Conservation (phyloP, 2,113 vertebrate genomes). For the Anhinga rufa region DNA sequence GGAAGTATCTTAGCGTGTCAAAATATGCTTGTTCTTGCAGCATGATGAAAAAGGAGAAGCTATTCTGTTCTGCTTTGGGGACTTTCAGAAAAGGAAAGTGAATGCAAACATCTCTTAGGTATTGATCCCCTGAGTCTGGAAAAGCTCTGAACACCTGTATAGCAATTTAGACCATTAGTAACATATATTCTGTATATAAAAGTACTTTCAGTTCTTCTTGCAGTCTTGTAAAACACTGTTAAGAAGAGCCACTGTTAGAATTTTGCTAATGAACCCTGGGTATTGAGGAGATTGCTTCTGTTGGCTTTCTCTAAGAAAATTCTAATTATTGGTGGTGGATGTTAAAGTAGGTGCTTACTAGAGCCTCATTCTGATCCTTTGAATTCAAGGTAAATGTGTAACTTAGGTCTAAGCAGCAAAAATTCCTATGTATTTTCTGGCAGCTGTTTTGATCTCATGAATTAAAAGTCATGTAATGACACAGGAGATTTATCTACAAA, state of each 20-base stretch:
- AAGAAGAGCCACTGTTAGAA: neutral
- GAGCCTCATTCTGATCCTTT: neutral
- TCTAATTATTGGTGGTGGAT: neutral
- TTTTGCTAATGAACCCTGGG: neutral
- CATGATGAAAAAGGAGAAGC: conserved; percentile 7
- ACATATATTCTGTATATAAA: neutral
- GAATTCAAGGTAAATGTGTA: neutral
- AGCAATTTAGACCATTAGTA: neutral
- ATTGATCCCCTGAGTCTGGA: neutral
- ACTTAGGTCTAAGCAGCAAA: neutral
- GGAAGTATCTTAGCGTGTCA: neutral
- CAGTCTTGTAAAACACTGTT: neutral
- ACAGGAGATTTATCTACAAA: neutral
- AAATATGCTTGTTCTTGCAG: conserved; percentile 3
- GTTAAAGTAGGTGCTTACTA: neutral
- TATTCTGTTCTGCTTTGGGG: neutral
- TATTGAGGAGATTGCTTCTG: neutral
- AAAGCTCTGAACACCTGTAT: neutral
- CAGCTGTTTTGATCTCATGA: neutral
- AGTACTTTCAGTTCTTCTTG: neutral
- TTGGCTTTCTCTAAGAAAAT: neutral
- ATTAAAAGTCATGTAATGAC: neutral
- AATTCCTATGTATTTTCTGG: neutral
- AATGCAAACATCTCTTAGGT: conserved; percentile 13
- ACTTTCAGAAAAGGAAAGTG: conserved; percentile 9